phyloP scores from a whole-genome alignment of 2,797 vertebrate genomes.

The Sciaenops ocellatus region DNA sequence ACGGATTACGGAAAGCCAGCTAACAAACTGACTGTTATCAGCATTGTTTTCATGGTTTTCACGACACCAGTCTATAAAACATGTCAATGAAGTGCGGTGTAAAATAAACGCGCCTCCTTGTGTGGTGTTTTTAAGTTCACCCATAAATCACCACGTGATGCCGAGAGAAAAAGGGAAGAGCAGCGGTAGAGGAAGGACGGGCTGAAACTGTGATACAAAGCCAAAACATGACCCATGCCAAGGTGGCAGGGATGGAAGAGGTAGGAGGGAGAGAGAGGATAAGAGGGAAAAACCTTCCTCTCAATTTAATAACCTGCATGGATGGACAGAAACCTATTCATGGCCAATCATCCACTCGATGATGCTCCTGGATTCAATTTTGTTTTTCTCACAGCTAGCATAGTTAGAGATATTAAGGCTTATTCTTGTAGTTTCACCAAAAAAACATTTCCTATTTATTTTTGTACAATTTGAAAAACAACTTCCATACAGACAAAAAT shows the following conservation, averaged over 20 bases:
- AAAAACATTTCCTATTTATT: constrained; percentile 40
- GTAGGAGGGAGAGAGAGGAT: constrained; percentile 39
- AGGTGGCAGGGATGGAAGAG: constrained; percentile 59
- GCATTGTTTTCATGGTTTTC: constrained; percentile 26
- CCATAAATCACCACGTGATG: constrained; percentile 59
- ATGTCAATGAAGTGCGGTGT: constrained; percentile 11
- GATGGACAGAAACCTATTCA: constrained; percentile 45
- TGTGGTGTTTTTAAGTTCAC: constrained; percentile 45
- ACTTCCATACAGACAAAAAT: constrained; percentile 32
- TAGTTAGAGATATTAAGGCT: constrained; percentile 11
- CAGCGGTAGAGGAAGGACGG: constrained; percentile 22
- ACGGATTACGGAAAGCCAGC: constrained; percentile 43
- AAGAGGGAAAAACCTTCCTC: constrained; percentile 35
- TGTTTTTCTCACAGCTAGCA: constrained; percentile 1
- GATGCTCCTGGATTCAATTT: constrained; percentile 22
- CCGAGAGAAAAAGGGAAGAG: constrained; percentile 1
- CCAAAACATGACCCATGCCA: constrained; percentile 68
- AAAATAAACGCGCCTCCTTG: constrained; percentile 30
- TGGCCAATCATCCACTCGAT: constrained; percentile 55
- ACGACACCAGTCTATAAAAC: constrained; percentile 14
- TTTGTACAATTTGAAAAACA: constrained; percentile 16
- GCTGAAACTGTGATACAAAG: constrained; percentile 52
- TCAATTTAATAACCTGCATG: constrained; percentile 47
- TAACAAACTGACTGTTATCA: constrained; percentile 16
- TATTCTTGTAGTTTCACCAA: constrained; percentile 32